Evolutionary conservation across 1,140 invertebrate genomes (phyloP).

Genomic region (Halictus rubicundus): DNA sequence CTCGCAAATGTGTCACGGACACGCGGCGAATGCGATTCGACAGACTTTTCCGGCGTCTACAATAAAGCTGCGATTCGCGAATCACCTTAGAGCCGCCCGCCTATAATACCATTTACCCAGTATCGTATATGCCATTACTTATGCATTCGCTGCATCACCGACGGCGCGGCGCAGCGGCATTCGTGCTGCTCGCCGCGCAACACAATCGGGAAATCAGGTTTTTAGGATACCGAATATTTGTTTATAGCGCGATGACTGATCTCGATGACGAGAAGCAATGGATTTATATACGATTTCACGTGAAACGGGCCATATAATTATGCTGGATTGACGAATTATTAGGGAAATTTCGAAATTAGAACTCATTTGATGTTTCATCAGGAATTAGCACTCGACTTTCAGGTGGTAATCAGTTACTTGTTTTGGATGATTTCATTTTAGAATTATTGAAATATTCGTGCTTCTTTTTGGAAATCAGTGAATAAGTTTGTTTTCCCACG

Average conservation of each 20-base stretch:
- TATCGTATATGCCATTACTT: neutral
- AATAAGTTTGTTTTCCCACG: no score
- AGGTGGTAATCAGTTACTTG: no score
- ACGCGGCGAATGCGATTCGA: constrained; percentile 11
- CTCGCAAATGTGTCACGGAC: constrained; percentile 56
- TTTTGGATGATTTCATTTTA: no score
- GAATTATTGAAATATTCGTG: no score
- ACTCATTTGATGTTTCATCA: no score
- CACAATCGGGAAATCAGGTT: neutral
- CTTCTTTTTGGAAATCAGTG: no score
- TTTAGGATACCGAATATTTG: neutral
- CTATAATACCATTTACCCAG: constrained; percentile 43
- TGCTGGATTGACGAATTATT: no score
- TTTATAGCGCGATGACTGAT: neutral
- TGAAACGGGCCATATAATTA: no score
- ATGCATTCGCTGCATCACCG: neutral
- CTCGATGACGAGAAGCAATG: neutral
- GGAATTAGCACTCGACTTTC: no score
- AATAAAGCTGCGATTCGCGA: constrained; percentile 46
- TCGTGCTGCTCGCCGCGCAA: neutral
- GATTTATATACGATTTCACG: no score
- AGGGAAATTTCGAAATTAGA: no score
- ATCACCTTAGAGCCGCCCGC: constrained; percentile 46
- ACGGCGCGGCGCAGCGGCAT: neutral
- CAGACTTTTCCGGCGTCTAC: constrained; percentile 52